Evolutionary conservation across 2,888 invertebrate species (phyloP).

Genomic region (Brassicogethes aeneus): DNA sequence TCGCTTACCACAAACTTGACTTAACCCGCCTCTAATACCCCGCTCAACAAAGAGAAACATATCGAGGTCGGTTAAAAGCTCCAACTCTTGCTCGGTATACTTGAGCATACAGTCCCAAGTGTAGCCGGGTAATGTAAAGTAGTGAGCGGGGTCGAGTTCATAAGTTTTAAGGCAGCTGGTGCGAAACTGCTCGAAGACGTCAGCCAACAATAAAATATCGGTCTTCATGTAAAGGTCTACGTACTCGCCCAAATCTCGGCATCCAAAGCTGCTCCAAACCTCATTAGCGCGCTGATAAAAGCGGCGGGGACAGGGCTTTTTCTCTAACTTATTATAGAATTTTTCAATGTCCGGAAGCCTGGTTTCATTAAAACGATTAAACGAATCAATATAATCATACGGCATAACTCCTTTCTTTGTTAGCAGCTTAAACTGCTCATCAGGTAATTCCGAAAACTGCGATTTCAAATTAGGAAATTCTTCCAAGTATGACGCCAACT

Average conservation of each 20-base stretch:
- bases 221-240: slow-evolving; percentile 30
- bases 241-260: slow-evolving; percentile 29
- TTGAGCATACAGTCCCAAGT: slow-evolving; percentile 27
- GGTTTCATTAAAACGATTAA: slow-evolving; percentile 19
- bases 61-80: slow-evolving; percentile 24
- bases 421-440: slow-evolving; percentile 10
- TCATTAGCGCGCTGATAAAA: slow-evolving; percentile 29
- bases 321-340: slow-evolving; percentile 21
- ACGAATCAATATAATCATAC: slow-evolving; percentile 24
- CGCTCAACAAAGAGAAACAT: slow-evolving; percentile 26
- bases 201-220: slow-evolving; percentile 31
- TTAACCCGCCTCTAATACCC: slow-evolving; percentile 29
- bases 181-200: slow-evolving; percentile 34
- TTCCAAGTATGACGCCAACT: slow-evolving; percentile 21
- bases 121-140: slow-evolving; percentile 25
- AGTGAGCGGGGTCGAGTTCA: slow-evolving; percentile 25
- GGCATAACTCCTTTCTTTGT: slow-evolving; percentile 27
- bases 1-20: slow-evolving; percentile 21
- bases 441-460: slow-evolving; percentile 2
- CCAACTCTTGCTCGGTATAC: slow-evolving; percentile 17
- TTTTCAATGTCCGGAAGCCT: slow-evolving; percentile 18
- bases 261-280: slow-evolving; percentile 29
- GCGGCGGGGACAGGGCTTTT: slow-evolving; percentile 17
- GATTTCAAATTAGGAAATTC: slow-evolving; percentile 7
- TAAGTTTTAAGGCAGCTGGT: slow-evolving; percentile 23